A percentile compares a stretch with the other conserved stretches of the same genome.
These are phyloP conservation scores for human (Homo sapiens) DNA, from an alignment of 2,113 vertebrate species.

Conservation along the genomic window GRCh38 chr6:80806001-80806500, in stretches of 20 bases:
- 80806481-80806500: background rate
- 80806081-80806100: background rate
- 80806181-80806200: background rate
- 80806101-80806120: background rate
- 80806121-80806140: background rate
- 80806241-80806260: background rate
- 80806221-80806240: background rate
- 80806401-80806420: background rate
- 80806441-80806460: background rate
- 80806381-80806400: background rate
- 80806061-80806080: background rate
- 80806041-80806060: background rate
- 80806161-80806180: background rate
- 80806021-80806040: background rate
- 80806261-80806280: background rate
- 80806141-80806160: background rate
- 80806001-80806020: background rate
- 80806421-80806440: background rate
- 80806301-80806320: too few species aligned
- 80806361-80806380: background rate
- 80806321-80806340: background rate
- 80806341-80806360: background rate
- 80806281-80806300: background rate
- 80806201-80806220: background rate
- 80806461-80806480: background rate